Evolutionary conservation across 2,113 vertebrate genomes (phyloP), one percentile per base, ranked within the genome.

Genomic region (Tachysurus vachellii): DNA sequence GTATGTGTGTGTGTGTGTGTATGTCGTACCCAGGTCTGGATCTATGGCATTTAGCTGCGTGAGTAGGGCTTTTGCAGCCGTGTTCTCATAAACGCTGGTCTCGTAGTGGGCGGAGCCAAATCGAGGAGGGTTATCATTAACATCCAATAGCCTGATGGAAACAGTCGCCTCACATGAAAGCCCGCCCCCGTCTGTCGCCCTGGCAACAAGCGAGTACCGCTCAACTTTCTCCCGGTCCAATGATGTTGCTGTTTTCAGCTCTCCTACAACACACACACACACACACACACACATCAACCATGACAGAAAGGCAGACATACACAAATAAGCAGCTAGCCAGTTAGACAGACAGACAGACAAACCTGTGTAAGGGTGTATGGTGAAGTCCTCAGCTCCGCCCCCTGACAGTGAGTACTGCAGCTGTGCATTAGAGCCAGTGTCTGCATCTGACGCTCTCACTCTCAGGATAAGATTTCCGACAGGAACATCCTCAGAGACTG

Each of bases 31-130:
- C 2, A 97, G 92, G 87, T 99, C 98, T 0, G 97, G 97, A 93
- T 99, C 98, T 7, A 95, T 95, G 54, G 98, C 98, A 91, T 98
- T 97, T 50, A 99, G 97, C 89, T 98, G 96, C 28, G 98, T 98
- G 77, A 99, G 90, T 87, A 99, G 93, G 28, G 97, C 97, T 93
- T 98, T 98, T 28, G 96, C 93, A 90, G 95, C 95, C 0, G 98
- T 99, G 92, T 98, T 97, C 92, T 99, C 98, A 4, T 98, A 98
- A 56, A 99, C 95, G n/a, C 97, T 97, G 0, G 96, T 90, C 0
- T 94, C 94, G 89, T 99, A 99, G 88, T 95, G 96, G 31, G 95
- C 89, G 47, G 95, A 93, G 1, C 96, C 96, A 91, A 99, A 99
- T 42, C 95, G 88, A 0, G 98, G 98, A 0, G 98, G 95, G 84